These are phyloP conservation scores for Gasterosteus nipponicus DNA, from an alignment of 2,113 vertebrate species.

Conservation along the genomic window DNA sequence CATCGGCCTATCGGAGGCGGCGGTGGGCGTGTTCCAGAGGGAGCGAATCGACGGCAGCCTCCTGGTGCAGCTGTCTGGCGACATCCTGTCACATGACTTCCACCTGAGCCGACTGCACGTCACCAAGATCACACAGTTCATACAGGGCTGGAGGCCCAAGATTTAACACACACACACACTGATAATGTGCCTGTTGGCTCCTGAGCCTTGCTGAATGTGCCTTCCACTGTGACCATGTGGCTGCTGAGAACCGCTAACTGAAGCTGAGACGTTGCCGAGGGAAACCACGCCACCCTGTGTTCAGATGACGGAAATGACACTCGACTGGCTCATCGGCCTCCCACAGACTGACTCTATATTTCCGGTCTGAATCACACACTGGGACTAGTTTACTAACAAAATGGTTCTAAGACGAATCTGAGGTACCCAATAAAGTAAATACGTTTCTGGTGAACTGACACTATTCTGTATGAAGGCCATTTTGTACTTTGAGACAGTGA, in stretches of 20 bases:
- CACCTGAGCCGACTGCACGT: slow-evolving; percentile 96
- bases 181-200: slow-evolving; percentile 67
- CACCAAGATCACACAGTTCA: slow-evolving; percentile 99
- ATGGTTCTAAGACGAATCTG: slow-evolving; percentile 18
- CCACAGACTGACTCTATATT: slow-evolving; percentile 33
- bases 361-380: slow-evolving; percentile 64
- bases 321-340: slow-evolving; percentile 17
- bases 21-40: slow-evolving; percentile 90
- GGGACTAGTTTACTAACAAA: slow-evolving; percentile 82
- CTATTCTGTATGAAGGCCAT: neutral
- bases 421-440: neutral
- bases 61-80: slow-evolving; percentile 96
- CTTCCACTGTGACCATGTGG: slow-evolving; percentile 72
- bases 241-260: slow-evolving; percentile 60
- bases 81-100: slow-evolving; percentile 97
- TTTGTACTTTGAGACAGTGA: slow-evolving; percentile 3
- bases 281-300: slow-evolving; percentile 65
- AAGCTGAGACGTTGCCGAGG: slow-evolving; percentile 50
- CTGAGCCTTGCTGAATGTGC: slow-evolving; percentile 73
- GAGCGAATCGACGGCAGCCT: slow-evolving; percentile 97
- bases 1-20: slow-evolving; percentile 94
- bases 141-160: slow-evolving; percentile 98
- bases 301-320: slow-evolving; percentile 46
- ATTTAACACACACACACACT: slow-evolving; percentile 77
- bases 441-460: slow-evolving; percentile 18